Base-by-base conservation (phyloP, 2,113 vertebrate species). In the Chamaetylas fuelleborni region DNA sequence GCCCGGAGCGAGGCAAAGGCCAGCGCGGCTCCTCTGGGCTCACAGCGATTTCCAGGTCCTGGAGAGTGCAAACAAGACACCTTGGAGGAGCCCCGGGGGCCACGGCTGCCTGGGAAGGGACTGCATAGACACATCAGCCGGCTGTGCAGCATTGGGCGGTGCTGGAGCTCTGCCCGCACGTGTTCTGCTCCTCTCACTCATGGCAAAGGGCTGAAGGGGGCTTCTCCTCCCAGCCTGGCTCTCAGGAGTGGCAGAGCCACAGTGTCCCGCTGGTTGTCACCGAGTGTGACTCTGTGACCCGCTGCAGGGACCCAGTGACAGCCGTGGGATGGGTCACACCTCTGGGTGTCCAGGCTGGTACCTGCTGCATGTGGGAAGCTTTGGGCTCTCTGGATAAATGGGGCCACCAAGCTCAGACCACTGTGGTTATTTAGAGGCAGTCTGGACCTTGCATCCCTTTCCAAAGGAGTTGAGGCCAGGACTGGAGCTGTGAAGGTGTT, bases 1-100 rank as follows among this genome's bases (percentile, higher is more conserved):
- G 92, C 90, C 91, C 54, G 34, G 65, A 47, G 72, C 72, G n/a
- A 76, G 84, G 87, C 70, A 3, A 95, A 95, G 95, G 40, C 72
- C 78, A 36, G 90, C 62, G 79, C 45, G 53, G 19, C 72, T 87
- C 79, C 91, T 83, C 91, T 66, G 6, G 15, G 92, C 93, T 97
- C 95, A 95, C 93, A 93, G 95, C 94, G 19, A 86, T 93, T 96
- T 23, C 69, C 86, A 56, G 93, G 92, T 94, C 93, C 88, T 1
- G 76, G 85, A 61, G 92, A 96, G 95, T 97, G 95, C 94, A 96
- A 96, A 97, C n/a, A 94, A 95, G 85, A 94, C 66, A 66, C 92
- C 93, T 71, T 31, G 82, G 71, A 81, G 54, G 73, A 90, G 86
- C 74, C 80, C 48, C 69, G 70, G 58, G 90, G 90, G 72, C 61